Base-by-base conservation (phyloP, 2,888 invertebrate genomes). In the Norana najaformis region DNA sequence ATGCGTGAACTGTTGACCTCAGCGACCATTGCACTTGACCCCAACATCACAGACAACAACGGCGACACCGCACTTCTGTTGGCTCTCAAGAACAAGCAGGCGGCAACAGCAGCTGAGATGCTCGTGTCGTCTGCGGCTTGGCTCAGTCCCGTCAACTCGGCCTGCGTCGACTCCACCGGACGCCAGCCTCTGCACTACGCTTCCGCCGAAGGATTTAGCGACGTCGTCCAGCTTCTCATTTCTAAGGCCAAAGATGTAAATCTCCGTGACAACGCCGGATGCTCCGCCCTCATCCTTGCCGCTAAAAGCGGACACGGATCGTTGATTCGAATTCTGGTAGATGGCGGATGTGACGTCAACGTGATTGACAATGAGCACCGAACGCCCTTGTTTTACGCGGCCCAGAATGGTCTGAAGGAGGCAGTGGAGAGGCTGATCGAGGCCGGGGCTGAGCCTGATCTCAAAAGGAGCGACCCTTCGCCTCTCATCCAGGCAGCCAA, bases 401-500 rank as follows among this genome's bases (percentile, higher is more conserved):
- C 91, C n/a, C 69, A 88, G 41, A 35, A n/a, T 39, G 91, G 91
- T 23, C 35, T 47, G 23, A 30, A 53, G 18, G 85, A 88, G 18
- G 37, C 88, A 16, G 90, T 90, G n/a, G 35, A 82, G 30, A 38
- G 36, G 83, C 83, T 91, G n/a, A 35, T 91, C 14, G 37, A 89
- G 35, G 69, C 39, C 18, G 91, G 91, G 69, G 92, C 92, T 34
- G 30, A 35, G 23, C 38, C 90, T n/a, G 91, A 92, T 83, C 47
- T 83, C 30, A 89, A 89, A 4, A 36, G 69, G 3, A 88, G 53
- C 69, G n/a, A 53, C n/a, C 53, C 89, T 34, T 89, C 91, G 38
- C 90, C 92, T 13, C 90, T 92, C 30, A 92, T 91, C 18, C 89
- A 91, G n/a, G 92, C 92, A 16, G 85, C 90, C 35, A 89, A 88